Evolutionary conservation across 2,113 vertebrate species (phyloP), one percentile per base, ranked within the genome.

Genomic region (Gopherus flavomarginatus): DNA sequence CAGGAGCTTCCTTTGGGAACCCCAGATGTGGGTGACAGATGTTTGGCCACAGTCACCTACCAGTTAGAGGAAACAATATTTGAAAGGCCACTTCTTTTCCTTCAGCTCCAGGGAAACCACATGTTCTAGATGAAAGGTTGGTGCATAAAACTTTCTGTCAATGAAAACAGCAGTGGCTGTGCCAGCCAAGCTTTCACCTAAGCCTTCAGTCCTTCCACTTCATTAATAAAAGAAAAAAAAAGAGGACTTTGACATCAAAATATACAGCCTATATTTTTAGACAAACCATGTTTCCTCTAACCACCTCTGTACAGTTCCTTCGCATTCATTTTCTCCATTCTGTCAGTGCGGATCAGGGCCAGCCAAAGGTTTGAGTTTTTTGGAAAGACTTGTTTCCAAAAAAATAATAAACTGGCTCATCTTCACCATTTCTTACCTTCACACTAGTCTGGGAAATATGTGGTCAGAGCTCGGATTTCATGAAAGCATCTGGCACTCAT

Each of bases 381-480:
- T 95, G 94, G 93, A 92, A 95, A 96, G 90, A 94, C 87, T 88
- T 75, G 87, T 87, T 90, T 91, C 97, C 88, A 94, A 10, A 59
- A 57, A 87, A 95, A 95, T 50, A 11, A 49, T 38, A 88, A 85
- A 84, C 79, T 92, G 95, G 97, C 95, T 56, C 27, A 78, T 90
- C 90, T 62, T 59, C 13, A 52, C 79, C 81, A 94, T 96, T 94
- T 96, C 97, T 94, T 96, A 92, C 97, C 97, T 98, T 97, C 97
- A 65, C 92, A 86, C 84, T 95, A 84, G 86, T 27, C 90, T 22
- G 90, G 96, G 97, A 95, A 97, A 94, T 88, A 88, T 65, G 57
- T 2, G 4, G 93, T 96, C 98, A 93, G 95, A 96, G 94, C 94
- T 86, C 1, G 85, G 49, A 10, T 87, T 97, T 96, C 86, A 93